Conservation (phyloP, 2,888 invertebrate genomes). For the Lacanobia wlatinum region DNA sequence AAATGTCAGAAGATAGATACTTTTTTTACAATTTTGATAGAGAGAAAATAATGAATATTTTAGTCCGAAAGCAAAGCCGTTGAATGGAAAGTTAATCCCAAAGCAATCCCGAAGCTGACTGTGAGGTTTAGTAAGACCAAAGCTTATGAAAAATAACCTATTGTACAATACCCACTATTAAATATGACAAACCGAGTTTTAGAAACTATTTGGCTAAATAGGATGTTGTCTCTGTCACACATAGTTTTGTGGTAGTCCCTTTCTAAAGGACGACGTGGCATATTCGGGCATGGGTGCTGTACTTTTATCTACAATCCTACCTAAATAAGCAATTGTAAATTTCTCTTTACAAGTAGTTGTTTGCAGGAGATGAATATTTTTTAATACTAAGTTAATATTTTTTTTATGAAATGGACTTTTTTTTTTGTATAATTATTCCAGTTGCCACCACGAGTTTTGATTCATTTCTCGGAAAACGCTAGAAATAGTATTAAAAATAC, state of each 20-base stretch:
- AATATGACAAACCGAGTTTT: not conserved
- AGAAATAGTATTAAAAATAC: not conserved
- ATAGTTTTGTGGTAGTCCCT: not conserved
- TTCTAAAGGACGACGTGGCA: not conserved
- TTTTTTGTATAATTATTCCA: not conserved
- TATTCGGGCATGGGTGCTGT: not conserved
- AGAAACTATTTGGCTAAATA: not conserved
- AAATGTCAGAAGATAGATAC: conserved; percentile 2
- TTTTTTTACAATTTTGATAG: not conserved
- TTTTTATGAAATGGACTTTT: too few species aligned
- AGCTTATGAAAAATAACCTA: conserved; percentile 56
- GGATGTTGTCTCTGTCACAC: not conserved
- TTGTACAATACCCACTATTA: not conserved
- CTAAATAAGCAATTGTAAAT: conserved; percentile 26
- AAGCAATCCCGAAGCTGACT: conserved; percentile 80
- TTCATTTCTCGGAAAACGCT: not conserved
- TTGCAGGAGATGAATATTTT: conserved; percentile 27
- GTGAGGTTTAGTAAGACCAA: conserved; percentile 62
- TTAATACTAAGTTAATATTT: not conserved
- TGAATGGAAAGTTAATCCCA: conserved; percentile 74
- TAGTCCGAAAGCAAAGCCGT: conserved; percentile 76
- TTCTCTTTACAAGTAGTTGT: not conserved
- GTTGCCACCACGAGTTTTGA: not conserved
- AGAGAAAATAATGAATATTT: conserved; percentile 41
- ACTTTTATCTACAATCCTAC: conserved; percentile 22